Conservation (phyloP, 2,888 invertebrate species). For the Oscheius sp. region DNA sequence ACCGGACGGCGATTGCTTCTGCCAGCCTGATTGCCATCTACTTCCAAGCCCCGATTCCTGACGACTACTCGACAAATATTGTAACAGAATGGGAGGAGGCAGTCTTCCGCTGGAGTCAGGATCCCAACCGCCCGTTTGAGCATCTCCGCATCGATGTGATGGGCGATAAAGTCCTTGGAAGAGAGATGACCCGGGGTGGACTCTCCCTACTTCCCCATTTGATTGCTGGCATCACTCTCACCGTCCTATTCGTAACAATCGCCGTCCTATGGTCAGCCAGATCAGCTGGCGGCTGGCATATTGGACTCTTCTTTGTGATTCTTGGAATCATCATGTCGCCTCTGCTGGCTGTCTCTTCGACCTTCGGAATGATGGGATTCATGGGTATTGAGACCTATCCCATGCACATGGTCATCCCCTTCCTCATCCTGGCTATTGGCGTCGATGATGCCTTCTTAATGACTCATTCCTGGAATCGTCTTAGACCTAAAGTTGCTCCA, state of each 20-base stretch:
- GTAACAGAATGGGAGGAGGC: slow-evolving; percentile 35
- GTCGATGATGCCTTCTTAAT: slow-evolving; percentile 47
- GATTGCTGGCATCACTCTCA: slow-evolving; percentile 28
- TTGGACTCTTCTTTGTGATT: slow-evolving; percentile 8
- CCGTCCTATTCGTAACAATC: slow-evolving; percentile 34
- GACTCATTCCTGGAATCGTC: slow-evolving; percentile 38
- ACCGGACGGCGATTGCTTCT: slow-evolving; percentile 17
- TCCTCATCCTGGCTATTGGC: slow-evolving; percentile 43
- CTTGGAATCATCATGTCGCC: slow-evolving; percentile 33
- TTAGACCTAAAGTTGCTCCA: slow-evolving; percentile 13
- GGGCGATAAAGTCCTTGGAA: slow-evolving; percentile 40
- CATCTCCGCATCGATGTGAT: slow-evolving; percentile 32
- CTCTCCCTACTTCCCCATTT: slow-evolving; percentile 35
- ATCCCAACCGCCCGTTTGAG: background rate
- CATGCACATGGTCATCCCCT: slow-evolving; percentile 42
- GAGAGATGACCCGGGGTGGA: slow-evolving; percentile 39
- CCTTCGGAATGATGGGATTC: slow-evolving; percentile 38
- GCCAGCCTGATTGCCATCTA: slow-evolving; percentile 21
- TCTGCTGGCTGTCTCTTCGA: slow-evolving; percentile 33
- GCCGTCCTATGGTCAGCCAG: too few relatives aligned
- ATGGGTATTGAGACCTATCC: slow-evolving; percentile 36
- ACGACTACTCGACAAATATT: slow-evolving; percentile 29
- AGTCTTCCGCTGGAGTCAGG: slow-evolving; percentile 31
- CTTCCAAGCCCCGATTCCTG: slow-evolving; percentile 32
- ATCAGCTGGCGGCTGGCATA: too few relatives aligned